Conservation (phyloP, 2,888 invertebrate species). For the Drosophila greeni region DNA sequence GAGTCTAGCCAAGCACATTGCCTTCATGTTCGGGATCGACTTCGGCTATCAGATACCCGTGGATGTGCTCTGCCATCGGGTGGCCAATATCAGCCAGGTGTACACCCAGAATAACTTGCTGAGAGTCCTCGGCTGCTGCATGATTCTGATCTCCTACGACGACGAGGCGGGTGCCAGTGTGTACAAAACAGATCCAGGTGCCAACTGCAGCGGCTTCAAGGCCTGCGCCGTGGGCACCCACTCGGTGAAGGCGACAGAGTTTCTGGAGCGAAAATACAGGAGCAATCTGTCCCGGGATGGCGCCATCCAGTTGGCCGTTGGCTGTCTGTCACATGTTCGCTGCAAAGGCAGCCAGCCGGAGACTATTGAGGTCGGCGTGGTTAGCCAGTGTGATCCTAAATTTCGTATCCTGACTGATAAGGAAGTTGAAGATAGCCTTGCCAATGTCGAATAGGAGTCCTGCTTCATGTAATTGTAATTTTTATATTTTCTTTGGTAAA, state of each 20-base stretch:
- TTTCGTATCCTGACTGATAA: conserved; percentile 87
- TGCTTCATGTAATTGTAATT: conserved; percentile 14
- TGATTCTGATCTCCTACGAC: conserved; percentile 96
- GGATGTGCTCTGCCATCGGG: conserved; percentile 93
- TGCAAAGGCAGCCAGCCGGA: conserved; percentile 97
- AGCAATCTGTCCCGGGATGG: conserved; percentile 92
- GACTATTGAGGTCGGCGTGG: conserved; percentile 97
- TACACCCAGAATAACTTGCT: conserved; percentile 99
- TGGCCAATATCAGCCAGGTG: conserved; percentile 97
- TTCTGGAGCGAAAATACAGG: conserved; percentile 98
- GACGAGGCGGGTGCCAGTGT: conserved; percentile 92
- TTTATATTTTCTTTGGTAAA: no score
- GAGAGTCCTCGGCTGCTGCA: conserved; percentile 96
- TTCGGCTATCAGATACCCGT: conserved; percentile 96
- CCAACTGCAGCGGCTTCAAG: conserved; percentile 97
- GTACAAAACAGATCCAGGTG: conserved; percentile 99
- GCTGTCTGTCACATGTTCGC: conserved; percentile 93
- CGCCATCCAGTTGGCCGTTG: conserved; percentile 93
- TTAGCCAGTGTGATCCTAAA: conserved; percentile 87
- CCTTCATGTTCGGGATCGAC: conserved; percentile 97
- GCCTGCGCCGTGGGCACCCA: conserved; percentile 98
- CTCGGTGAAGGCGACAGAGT: conserved; percentile 96
- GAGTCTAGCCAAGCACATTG: conserved; percentile 96
- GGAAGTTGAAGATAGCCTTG: conserved; percentile 93
- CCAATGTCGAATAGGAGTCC: conserved; percentile 87